These are phyloP conservation scores for Eulimnadia texana DNA, from an alignment of 1,140 invertebrate genomes.

Conservation along the genomic window DNA sequence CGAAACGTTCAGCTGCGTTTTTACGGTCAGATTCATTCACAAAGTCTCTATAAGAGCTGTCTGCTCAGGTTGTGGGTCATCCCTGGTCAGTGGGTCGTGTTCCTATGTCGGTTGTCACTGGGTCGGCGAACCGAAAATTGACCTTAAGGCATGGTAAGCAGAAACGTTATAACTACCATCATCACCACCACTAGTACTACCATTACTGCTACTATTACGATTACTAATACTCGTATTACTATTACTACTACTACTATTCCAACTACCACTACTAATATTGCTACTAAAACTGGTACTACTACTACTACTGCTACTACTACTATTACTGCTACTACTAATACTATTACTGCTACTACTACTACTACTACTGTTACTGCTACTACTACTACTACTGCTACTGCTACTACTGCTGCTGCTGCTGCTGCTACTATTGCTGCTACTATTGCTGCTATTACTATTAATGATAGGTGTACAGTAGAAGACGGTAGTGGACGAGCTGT, in stretches of 20 bases:
- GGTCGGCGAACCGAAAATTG: constrained; percentile 5
- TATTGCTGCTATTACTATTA: not conserved
- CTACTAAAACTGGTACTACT: not conserved
- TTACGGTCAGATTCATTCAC: constrained; percentile 6
- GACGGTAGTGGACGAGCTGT: constrained; percentile 11
- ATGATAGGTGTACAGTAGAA: constrained; percentile 8
- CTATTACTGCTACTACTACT: not conserved
- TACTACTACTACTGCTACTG: not conserved
- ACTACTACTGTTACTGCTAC: not conserved
- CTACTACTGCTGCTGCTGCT: not conserved
- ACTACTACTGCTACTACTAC: not conserved
- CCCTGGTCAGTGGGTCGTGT: not conserved
- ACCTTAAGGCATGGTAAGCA: constrained; percentile 15
- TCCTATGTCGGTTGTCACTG: constrained; percentile 13
- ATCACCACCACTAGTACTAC: not conserved
- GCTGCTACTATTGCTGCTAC: not conserved
- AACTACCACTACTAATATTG: too few species aligned
- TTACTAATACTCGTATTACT: too few species aligned
- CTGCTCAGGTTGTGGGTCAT: constrained; percentile 9
- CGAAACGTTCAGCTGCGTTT: not conserved
- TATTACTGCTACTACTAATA: not conserved
- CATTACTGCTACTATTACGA: not conserved
- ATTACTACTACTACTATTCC: too few species aligned
- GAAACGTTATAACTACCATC: not conserved
- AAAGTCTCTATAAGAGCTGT: constrained; percentile 9